Evolutionary conservation across 64 coral and sea anemone genomes (phyloP).

Genomic region (Hydrozoanthus tunicans): DNA sequence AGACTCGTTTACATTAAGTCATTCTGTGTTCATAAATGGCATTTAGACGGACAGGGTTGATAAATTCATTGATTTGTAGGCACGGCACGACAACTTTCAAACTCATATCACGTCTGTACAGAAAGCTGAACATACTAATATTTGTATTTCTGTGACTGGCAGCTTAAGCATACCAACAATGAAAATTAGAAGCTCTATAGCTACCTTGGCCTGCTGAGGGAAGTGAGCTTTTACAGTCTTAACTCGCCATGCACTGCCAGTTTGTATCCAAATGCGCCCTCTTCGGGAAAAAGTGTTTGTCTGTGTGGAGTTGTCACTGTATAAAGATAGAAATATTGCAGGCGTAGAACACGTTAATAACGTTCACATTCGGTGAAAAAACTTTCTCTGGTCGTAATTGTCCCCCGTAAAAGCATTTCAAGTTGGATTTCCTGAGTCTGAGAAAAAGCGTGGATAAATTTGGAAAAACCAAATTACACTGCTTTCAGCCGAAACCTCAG

Average conservation of each 20-base stretch:
- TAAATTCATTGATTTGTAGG: not conserved
- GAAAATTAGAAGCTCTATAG: not conserved
- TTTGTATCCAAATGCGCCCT: constrained; percentile 18
- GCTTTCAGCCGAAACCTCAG: constrained; percentile 22
- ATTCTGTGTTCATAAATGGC: no score
- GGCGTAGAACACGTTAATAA: not conserved
- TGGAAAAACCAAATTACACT: not conserved
- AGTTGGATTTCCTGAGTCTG: not conserved
- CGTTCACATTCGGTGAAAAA: no score
- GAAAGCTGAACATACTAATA: not conserved
- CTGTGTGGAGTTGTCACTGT: not conserved
- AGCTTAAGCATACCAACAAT: not conserved
- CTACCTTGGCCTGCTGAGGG: constrained; percentile 15
- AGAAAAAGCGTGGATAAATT: not conserved
- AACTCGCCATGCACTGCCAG: not conserved
- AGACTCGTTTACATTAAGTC: no score
- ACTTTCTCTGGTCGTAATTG: no score
- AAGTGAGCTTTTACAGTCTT: not conserved
- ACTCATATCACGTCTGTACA: not conserved
- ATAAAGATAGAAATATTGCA: no score
- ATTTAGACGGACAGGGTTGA: no score
- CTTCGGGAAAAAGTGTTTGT: not conserved
- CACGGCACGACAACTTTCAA: not conserved
- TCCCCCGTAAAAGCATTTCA: not conserved
- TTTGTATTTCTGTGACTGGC: no score